phyloP scores from a whole-genome alignment of 2,113 vertebrate species.

The Gymnogyps californianus region DNA sequence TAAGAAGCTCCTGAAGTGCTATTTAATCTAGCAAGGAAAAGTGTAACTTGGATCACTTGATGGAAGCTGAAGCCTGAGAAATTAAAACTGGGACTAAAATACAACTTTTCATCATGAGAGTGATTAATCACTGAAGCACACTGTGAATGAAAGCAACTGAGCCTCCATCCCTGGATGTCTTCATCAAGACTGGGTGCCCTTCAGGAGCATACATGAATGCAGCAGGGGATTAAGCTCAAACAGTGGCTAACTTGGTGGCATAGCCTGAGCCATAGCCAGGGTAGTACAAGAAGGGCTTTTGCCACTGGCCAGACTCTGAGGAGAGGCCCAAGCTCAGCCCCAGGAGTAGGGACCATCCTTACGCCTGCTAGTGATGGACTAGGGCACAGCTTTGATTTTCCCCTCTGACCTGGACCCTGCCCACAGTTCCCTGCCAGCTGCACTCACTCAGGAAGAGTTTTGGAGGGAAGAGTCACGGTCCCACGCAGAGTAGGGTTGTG shows the following conservation, averaged over 20 bases:
- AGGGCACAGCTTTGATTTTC: not conserved
- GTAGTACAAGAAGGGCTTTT: not conserved
- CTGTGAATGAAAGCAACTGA: not conserved
- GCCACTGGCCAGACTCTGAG: not conserved
- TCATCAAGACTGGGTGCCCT: not conserved
- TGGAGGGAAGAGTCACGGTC: not conserved
- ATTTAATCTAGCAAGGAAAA: not conserved
- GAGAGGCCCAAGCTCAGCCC: not conserved
- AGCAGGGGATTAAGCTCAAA: not conserved
- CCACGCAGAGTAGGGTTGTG: not conserved
- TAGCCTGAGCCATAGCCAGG: not conserved
- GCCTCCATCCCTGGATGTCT: not conserved
- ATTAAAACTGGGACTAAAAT: not conserved
- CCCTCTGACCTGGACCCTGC: not conserved
- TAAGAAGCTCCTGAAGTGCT: not conserved
- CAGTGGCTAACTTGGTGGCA: not conserved
- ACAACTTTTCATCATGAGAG: not conserved
- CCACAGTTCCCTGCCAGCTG: not conserved
- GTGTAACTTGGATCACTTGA: not conserved
- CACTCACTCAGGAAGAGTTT: not conserved
- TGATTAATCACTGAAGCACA: not conserved
- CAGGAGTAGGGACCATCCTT: not conserved
- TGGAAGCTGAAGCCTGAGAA: not conserved
- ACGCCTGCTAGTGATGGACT: not conserved
- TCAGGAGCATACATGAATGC: not conserved